Base-by-base conservation (phyloP, 2,888 invertebrate genomes). In the Epirrita christyi region DNA sequence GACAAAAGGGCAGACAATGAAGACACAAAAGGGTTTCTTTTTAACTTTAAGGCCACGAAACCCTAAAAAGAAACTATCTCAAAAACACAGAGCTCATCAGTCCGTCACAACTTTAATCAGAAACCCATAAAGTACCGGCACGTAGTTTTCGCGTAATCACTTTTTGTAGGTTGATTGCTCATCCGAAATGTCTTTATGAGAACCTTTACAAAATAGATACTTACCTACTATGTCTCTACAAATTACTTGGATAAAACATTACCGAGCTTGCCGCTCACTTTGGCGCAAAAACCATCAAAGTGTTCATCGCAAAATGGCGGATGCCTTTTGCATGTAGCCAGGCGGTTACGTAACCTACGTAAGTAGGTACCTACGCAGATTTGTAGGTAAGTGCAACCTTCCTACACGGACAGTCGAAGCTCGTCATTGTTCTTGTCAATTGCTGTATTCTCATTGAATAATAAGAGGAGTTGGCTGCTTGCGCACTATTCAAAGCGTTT, bases 261-360 rank as follows among this genome's bases (percentile, higher is more conserved):
- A 64, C 66, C 63, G 66, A 72, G 68, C 65, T 64, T 71, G 71
- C 83, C 85, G 80, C 70, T 86, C 85, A 87, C 86, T 84, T 83
- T 80, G 72, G 71, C 73, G 72, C 76, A 82, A 83, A 85, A 86
- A 81, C 78, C 78, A 80, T 80, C 76, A 80, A 78, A 77, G 73
- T 75, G 74, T 71, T 82, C 80, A 79, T 86, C 84, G 68, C 82
- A 88, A 88, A 83, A 88, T 86, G 87, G 86, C 88, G 85, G 83
- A 79, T 76, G 68, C 73, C 71, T 80, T 73, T 77, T 75, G 75
- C 76, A 74, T 78, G 75, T 71, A 74, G 69, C 67, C 72, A 68
- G 65, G 61, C 61, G 68, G 71, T 86, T 85, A 80, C 80, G 80
- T 82, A 86, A 86, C 72, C 66, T 70, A 61, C 68, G 71, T n/a